Conservation (phyloP, 2,888 invertebrate genomes). For the Atethmia centrago region DNA sequence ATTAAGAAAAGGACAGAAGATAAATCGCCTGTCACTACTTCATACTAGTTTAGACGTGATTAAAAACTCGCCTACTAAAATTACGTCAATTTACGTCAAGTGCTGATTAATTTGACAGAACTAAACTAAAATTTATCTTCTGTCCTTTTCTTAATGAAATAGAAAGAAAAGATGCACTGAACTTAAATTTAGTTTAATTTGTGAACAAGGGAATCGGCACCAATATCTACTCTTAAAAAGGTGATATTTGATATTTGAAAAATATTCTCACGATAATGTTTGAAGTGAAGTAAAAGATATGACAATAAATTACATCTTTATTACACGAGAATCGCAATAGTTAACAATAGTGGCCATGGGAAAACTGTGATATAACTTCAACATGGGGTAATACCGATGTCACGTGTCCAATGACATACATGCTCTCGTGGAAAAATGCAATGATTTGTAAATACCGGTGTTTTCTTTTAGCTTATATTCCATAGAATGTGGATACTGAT, state of each 20-base stretch:
- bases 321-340: conserved; percentile 31
- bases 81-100: too few species aligned
- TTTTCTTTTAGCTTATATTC: conserved; percentile 10
- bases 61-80: too few species aligned
- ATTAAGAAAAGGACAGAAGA: too few species aligned
- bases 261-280: conserved; percentile 19
- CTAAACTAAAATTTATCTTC: too few species aligned
- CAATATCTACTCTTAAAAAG: not conserved
- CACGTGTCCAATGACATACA: conserved; percentile 44
- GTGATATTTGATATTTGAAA: conserved; percentile 14
- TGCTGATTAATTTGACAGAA: too few species aligned
- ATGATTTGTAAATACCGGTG: conserved; percentile 10
- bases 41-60: too few species aligned
- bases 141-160: too few species aligned
- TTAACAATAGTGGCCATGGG: conserved; percentile 44
- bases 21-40: too few species aligned
- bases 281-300: conserved; percentile 10
- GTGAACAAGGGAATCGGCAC: too few species aligned
- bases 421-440: conserved; percentile 29
- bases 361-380: conserved; percentile 49
- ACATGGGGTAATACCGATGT: conserved; percentile 44
- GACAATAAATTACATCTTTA: conserved; percentile 32
- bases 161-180: too few species aligned
- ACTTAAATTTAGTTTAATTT: too few species aligned
- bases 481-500: not conserved